Evolutionary conservation across 2,888 invertebrate genomes (phyloP).

Genomic region (Steinernema carpocapsae): DNA sequence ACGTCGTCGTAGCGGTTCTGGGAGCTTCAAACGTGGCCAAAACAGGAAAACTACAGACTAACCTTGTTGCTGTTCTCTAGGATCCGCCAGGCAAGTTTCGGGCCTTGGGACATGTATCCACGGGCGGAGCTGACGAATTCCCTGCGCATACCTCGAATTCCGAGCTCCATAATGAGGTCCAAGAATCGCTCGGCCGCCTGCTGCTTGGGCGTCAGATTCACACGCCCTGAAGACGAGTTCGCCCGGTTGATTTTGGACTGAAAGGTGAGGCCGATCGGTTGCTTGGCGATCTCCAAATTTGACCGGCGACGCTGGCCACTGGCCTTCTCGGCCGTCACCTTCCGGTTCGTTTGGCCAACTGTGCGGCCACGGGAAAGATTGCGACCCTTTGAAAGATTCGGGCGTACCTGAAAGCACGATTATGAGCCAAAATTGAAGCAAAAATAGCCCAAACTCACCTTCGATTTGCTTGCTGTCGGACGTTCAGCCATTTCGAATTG

Average conservation of each 20-base stretch:
- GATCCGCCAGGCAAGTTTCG: constrained; percentile 11
- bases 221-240: not conserved
- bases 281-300: not conserved
- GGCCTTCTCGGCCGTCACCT: not conserved
- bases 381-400: constrained; percentile 16
- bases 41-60: too few species aligned
- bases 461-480: constrained; percentile 14
- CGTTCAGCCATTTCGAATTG: constrained; percentile 20
- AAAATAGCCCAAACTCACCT: not conserved
- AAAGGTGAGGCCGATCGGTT: constrained; percentile 11
- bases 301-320: not conserved
- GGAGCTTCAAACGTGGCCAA: too few species aligned
- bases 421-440: not conserved
- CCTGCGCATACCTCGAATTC: constrained; percentile 36
- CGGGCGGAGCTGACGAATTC: constrained; percentile 38
- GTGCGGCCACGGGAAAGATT: not conserved
- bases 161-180: constrained; percentile 23
- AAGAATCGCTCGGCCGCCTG: constrained; percentile 30
- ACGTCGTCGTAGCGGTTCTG: constrained; percentile 48
- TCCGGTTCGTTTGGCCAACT: not conserved
- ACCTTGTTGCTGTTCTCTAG: constrained; percentile 29
- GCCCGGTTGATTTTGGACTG: not conserved
- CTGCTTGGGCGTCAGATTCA: constrained; percentile 22
- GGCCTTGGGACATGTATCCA: constrained; percentile 32
- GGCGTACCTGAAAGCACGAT: not conserved